Conservation (phyloP, 2,797 vertebrate genomes). For the Tolypeutes matacus region DNA sequence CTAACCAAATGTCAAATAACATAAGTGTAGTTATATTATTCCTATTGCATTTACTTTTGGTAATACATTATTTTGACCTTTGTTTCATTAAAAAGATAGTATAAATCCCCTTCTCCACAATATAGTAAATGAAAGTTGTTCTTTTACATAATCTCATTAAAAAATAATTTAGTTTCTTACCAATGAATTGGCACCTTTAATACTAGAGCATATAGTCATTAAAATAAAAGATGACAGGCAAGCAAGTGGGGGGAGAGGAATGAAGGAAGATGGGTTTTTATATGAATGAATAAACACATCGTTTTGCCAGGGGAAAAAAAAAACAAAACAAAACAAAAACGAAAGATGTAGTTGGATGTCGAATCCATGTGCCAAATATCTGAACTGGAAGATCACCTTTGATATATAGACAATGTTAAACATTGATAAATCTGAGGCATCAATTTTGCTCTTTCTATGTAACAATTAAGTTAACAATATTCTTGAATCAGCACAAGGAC, state of each 20-base stretch:
- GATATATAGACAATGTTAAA: background rate
- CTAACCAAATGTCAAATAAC: constrained; percentile 86
- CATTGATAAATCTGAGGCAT: background rate
- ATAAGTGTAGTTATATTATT: constrained; percentile 83
- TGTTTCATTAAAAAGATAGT: constrained; percentile 86
- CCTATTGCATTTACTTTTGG: constrained; percentile 80
- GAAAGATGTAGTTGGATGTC: constrained; percentile 44
- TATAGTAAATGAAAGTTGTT: constrained; percentile 76
- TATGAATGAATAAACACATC: constrained; percentile 38
- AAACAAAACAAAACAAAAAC: background rate
- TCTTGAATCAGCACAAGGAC: constrained; percentile 37
- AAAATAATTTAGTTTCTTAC: constrained; percentile 61
- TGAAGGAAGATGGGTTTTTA: background rate
- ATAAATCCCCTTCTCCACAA: constrained; percentile 58
- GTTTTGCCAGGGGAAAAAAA: background rate
- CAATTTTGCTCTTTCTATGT: constrained; percentile 53
- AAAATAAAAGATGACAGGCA: background rate
- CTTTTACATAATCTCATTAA: constrained; percentile 71
- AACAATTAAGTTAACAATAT: background rate
- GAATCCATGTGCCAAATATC: constrained; percentile 38
- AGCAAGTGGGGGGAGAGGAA: background rate
- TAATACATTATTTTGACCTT: constrained; percentile 82
- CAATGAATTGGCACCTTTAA: constrained; percentile 63
- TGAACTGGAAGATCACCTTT: constrained; percentile 14
- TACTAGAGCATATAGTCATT: background rate